phyloP scores from a whole-genome alignment of 1,140 invertebrate species.

The Oedothorax gibbosus region DNA sequence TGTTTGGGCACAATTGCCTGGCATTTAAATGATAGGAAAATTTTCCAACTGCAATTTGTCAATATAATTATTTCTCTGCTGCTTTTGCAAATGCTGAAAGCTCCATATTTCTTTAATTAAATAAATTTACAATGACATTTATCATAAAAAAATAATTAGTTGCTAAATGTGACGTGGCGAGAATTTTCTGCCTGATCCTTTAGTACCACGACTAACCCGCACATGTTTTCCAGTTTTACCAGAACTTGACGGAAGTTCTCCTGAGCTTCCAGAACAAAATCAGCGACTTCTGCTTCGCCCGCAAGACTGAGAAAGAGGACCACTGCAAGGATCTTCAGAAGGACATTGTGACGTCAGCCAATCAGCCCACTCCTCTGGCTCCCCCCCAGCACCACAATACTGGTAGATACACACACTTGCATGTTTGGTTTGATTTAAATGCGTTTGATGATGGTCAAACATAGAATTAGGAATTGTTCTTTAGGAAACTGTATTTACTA shows the following conservation, averaged over 20 bases:
- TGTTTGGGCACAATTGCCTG: no score
- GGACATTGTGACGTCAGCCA: conserved; percentile 76
- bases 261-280: conserved; percentile 98
- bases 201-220: conserved; percentile 1
- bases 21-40: no score
- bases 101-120: no score
- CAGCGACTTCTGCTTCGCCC: conserved; percentile 97
- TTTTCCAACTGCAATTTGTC: no score
- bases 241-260: conserved; percentile 94
- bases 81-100: no score
- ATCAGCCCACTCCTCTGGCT: conserved; percentile 67
- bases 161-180: background rate
- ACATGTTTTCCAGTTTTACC: conserved; percentile 83
- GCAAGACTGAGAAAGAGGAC: conserved; percentile 99
- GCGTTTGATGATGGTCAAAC: no score
- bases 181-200: background rate
- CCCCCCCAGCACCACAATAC: conserved; percentile 69
- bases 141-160: no score
- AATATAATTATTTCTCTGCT: no score
- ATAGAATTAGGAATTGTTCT: no score
- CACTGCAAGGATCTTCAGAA: conserved; percentile 89
- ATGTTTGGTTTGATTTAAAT: no score
- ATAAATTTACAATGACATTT: no score
- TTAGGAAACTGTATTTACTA: no score
- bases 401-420: background rate